Evolutionary conservation across 2,888 invertebrate species (phyloP).

Genomic region (Chrysolina oricalcia): DNA sequence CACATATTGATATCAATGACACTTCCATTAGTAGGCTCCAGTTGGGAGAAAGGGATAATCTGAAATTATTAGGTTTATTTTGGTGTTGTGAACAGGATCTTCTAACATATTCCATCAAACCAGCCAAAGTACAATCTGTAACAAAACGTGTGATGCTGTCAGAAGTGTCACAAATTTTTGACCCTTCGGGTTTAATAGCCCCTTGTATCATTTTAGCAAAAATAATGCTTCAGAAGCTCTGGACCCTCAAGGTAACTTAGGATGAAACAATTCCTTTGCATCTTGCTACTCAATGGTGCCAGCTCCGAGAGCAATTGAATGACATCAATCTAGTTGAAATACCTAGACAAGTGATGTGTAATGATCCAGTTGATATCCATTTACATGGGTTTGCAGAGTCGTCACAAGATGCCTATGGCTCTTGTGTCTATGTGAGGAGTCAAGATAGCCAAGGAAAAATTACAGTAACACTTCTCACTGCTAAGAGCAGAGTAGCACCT

Average conservation of each 20-base stretch:
- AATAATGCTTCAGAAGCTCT: background rate
- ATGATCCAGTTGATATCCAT: background rate
- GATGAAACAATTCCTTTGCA: background rate
- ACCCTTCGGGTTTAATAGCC: background rate
- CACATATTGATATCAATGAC: too few species aligned
- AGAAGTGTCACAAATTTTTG: slow-evolving; percentile 1
- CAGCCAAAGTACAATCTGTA: background rate
- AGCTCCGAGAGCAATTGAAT: background rate
- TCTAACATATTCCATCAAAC: background rate
- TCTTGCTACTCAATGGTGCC: background rate
- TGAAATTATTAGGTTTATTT: background rate
- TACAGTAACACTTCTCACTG: background rate
- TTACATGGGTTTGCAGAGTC: slow-evolving; percentile 2
- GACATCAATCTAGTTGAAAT: background rate
- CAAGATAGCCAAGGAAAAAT: background rate
- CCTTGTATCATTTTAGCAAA: slow-evolving; percentile 10
- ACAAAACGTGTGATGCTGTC: background rate
- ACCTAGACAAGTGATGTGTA: background rate
- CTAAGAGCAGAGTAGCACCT: slow-evolving; percentile 40
- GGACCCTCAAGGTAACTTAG: background rate
- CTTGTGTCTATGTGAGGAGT: background rate
- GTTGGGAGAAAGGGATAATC: background rate
- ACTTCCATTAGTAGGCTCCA: background rate
- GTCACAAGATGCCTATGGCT: background rate
- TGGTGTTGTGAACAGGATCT: background rate